Percentiles rank a stretch among this genome's conserved stretches.
Evolutionary conservation across 2,113 vertebrate genomes (phyloP).

Genomic region (Pteronura brasiliensis): DNA sequence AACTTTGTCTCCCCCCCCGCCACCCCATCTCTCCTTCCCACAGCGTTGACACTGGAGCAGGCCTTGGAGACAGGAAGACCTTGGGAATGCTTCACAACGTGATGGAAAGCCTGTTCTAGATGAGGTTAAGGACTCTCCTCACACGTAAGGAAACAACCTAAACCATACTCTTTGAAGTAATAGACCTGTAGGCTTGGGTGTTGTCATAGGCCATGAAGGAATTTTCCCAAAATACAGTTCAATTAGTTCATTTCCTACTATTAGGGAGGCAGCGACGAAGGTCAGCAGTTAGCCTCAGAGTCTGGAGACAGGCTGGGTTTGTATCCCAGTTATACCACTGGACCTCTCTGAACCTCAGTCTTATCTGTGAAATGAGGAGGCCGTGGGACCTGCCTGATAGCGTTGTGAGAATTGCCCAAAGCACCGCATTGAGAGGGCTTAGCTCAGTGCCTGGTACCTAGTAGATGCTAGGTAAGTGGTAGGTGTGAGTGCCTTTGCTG

Average conservation of each 20-base stretch:
- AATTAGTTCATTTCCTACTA: neutral
- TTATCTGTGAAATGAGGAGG: neutral
- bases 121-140: neutral
- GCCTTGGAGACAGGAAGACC: neutral
- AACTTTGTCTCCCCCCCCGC: neutral
- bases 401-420: neutral
- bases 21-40: rapidly evolving
- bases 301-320: neutral
- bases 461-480: rapidly evolving
- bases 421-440: neutral
- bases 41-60: neutral
- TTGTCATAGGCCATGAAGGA: neutral
- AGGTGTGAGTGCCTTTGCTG: neutral
- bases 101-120: neutral
- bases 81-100: neutral
- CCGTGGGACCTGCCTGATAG: neutral
- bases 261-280: neutral
- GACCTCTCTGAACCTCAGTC: neutral
- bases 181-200: neutral
- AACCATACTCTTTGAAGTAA: neutral
- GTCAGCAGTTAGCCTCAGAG: neutral
- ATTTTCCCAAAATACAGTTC: neutral
- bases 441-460: neutral
- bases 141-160: neutral
- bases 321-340: neutral